Conservation (phyloP, 1,140 invertebrate species). For the Lucilia sericata region DNA sequence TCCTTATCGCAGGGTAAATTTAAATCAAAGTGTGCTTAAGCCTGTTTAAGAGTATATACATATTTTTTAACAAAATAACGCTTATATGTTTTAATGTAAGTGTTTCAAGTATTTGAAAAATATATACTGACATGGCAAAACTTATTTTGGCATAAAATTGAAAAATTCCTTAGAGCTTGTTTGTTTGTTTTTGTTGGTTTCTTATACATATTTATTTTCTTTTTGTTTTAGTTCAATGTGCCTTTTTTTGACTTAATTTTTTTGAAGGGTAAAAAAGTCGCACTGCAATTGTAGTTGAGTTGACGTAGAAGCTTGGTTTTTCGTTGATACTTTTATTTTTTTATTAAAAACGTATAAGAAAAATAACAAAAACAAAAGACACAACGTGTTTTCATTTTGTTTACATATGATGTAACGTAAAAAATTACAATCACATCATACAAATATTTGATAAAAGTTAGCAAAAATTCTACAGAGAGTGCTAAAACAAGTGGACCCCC, state of each 20-base stretch:
- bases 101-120: conserved; percentile 48
- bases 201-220: too few relatives aligned
- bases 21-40: too few relatives aligned
- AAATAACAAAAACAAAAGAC: not conserved
- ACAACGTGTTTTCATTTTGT: conserved; percentile 35
- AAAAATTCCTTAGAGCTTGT: conserved; percentile 60
- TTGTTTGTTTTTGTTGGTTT: conserved; percentile 7
- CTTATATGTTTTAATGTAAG: not conserved
- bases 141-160: conserved; percentile 68
- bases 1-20: too few relatives aligned
- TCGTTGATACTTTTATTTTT: not conserved
- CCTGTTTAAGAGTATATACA: too few relatives aligned
- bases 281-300: conserved; percentile 29
- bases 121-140: conserved; percentile 64
- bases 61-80: not conserved
- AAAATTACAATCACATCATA: not conserved
- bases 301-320: not conserved
- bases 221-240: not conserved
- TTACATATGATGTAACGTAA: conserved; percentile 12
- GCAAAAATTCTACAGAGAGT: too few relatives aligned
- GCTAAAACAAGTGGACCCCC: too few relatives aligned
- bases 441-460: too few relatives aligned
- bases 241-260: not conserved
- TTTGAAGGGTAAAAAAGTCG: not conserved
- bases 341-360: not conserved